These are phyloP conservation scores for Enteromius viviparus DNA, from an alignment of 2,797 vertebrate species.

Conservation along the genomic window DNA sequence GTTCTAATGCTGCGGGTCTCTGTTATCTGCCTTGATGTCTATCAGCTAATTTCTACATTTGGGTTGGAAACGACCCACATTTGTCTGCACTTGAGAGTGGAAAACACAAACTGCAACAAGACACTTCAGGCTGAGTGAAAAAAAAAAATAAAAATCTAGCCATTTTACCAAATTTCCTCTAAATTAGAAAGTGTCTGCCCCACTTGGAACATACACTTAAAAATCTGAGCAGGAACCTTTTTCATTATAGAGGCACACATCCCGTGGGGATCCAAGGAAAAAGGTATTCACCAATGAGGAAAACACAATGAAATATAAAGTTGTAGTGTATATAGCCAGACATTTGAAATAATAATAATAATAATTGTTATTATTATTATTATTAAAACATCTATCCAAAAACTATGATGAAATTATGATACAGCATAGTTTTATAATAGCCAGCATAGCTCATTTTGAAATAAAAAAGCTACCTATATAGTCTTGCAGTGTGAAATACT, in stretches of 20 bases:
- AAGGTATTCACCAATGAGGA: conserved; percentile 36
- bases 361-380: too few species aligned
- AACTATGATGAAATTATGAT: background rate
- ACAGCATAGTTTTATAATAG: background rate
- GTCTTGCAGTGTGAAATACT: background rate
- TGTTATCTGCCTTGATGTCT: conserved; percentile 88
- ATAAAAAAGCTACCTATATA: background rate
- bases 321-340: background rate
- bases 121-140: conserved; percentile 62
- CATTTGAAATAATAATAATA: background rate
- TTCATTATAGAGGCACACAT: conserved; percentile 70
- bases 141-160: conserved; percentile 79
- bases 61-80: conserved; percentile 78
- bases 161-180: conserved; percentile 85
- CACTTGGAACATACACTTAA: conserved; percentile 68
- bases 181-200: conserved; percentile 82
- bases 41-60: conserved; percentile 86
- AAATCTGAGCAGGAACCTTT: conserved; percentile 64
- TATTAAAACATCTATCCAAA: background rate
- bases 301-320: conserved; percentile 22
- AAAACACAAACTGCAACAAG: conserved; percentile 69
- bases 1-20: conserved; percentile 85
- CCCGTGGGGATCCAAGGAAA: conserved; percentile 54
- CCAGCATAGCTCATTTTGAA: background rate
- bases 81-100: conserved; percentile 74